These are phyloP conservation scores for Drosophila tristis DNA, from an alignment of 1,140 invertebrate genomes.

Conservation along the genomic window DNA sequence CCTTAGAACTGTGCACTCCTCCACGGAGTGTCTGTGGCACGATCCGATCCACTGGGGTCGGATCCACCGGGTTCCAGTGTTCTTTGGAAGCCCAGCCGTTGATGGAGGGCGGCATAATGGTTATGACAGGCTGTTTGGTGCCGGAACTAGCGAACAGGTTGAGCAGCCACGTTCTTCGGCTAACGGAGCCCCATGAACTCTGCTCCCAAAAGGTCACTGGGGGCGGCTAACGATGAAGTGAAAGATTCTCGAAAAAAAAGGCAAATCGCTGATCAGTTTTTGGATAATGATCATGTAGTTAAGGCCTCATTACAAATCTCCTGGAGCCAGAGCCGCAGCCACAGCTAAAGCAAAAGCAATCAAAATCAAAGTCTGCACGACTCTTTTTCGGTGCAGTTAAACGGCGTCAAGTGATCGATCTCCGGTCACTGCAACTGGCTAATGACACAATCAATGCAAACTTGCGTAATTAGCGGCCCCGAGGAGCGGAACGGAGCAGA, in stretches of 20 bases:
- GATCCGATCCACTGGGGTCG: slow-evolving; percentile 9
- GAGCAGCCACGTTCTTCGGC: slow-evolving; percentile 2
- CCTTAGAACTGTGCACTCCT: slow-evolving; percentile 22
- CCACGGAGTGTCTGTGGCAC: slow-evolving; percentile 26
- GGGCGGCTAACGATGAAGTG: background rate
- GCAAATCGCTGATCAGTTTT: background rate
- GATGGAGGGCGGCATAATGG: slow-evolving; percentile 24
- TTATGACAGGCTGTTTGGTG: slow-evolving; percentile 41
- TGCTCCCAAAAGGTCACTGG: slow-evolving; percentile 10
- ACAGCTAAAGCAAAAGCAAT: slow-evolving; percentile 2
- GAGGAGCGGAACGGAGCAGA: slow-evolving; percentile 8
- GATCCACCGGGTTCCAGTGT: slow-evolving; percentile 19
- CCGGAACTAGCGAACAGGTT: slow-evolving; percentile 40
- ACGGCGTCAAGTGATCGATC: slow-evolving; percentile 3
- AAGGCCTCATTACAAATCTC: slow-evolving; percentile 22
- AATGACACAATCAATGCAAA: slow-evolving; percentile 54
- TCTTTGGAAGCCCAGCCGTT: slow-evolving; percentile 23
- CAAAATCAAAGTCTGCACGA: slow-evolving; percentile 31
- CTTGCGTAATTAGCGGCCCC: slow-evolving; percentile 42
- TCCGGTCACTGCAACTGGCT: slow-evolving; percentile 18
- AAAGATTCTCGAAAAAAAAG: background rate
- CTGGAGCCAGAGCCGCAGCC: slow-evolving; percentile 2
- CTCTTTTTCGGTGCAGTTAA: slow-evolving; percentile 21
- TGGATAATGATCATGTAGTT: slow-evolving; percentile 21
- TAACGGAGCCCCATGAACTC: slow-evolving; percentile 24